These are phyloP conservation scores for Cynodonichthys magdalenae DNA, from an alignment of 2,797 vertebrate species.

Conservation along the genomic window DNA sequence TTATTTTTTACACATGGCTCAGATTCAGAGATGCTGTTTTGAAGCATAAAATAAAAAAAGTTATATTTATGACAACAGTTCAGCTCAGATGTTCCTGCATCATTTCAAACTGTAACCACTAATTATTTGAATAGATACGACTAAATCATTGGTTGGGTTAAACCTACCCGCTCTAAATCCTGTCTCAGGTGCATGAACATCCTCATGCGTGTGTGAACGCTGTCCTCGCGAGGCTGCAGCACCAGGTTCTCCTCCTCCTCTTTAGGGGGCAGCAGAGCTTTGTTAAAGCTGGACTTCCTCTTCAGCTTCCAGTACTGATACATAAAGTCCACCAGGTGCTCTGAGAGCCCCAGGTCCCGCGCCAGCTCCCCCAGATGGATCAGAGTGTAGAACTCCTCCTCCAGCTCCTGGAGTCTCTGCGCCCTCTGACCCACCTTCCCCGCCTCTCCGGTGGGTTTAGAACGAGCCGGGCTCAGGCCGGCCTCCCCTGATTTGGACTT, in stretches of 20 bases:
- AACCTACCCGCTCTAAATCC: slow-evolving; percentile 94
- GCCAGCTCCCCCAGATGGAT: slow-evolving; percentile 89
- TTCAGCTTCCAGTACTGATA: slow-evolving; percentile 99
- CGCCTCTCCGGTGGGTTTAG: slow-evolving; percentile 83
- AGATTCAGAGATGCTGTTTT: too few species aligned
- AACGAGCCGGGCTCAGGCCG: slow-evolving; percentile 82
- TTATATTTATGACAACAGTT: background rate
- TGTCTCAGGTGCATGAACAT: slow-evolving; percentile 99
- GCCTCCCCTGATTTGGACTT: slow-evolving; percentile 85
- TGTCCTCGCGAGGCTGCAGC: slow-evolving; percentile 95
- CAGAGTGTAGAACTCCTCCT: slow-evolving; percentile 93
- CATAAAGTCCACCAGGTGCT: slow-evolving; percentile 88
- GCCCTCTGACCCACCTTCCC: slow-evolving; percentile 91
- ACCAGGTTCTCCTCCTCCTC: slow-evolving; percentile 93
- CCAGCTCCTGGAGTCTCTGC: slow-evolving; percentile 93
- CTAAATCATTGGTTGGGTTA: background rate
- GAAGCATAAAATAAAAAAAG: background rate
- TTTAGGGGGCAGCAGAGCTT: slow-evolving; percentile 93
- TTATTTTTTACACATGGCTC: too few species aligned
- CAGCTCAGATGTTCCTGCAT: background rate
- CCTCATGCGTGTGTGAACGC: slow-evolving; percentile 97
- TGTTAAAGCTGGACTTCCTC: slow-evolving; percentile 94
- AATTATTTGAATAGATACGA: too few species aligned
- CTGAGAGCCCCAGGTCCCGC: slow-evolving; percentile 82
- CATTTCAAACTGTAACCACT: too few species aligned